phyloP scores from a whole-genome alignment of 2,888 invertebrate species.

The Amphimallon solstitiale region DNA sequence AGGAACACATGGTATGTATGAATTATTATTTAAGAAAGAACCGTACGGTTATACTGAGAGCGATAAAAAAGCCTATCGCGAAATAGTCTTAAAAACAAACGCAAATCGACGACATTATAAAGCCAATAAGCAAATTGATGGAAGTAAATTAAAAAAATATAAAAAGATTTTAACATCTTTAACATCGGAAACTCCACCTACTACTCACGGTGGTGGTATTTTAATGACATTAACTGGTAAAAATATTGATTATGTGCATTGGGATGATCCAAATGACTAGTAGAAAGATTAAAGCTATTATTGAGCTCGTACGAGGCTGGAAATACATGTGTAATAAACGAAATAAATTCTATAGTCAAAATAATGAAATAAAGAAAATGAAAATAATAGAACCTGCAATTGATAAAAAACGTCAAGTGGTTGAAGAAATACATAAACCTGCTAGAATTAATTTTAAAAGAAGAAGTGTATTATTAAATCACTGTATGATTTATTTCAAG shows the following conservation, averaged over 20 bases:
- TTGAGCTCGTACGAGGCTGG: slow-evolving; percentile 2
- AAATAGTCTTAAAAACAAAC: slow-evolving; percentile 36
- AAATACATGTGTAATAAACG: slow-evolving; percentile 9
- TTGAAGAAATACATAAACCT: slow-evolving; percentile 44
- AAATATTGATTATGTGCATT: slow-evolving; percentile 41
- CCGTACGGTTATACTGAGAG: slow-evolving; percentile 26
- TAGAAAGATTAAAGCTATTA: slow-evolving; percentile 18
- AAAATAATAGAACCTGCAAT: neutral
- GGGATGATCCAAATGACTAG: slow-evolving; percentile 43
- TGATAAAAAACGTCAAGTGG: neutral
- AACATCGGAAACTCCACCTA: too few relatives aligned
- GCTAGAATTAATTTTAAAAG: slow-evolving; percentile 54
- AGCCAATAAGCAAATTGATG: slow-evolving; percentile 33
- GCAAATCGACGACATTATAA: slow-evolving; percentile 33
- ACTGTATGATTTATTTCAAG: slow-evolving; percentile 59
- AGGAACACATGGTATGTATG: slow-evolving; percentile 42
- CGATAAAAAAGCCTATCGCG: slow-evolving; percentile 4
- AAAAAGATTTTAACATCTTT: slow-evolving; percentile 34
- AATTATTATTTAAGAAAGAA: slow-evolving; percentile 40
- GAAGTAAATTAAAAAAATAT: slow-evolving; percentile 36
- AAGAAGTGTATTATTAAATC: slow-evolving; percentile 51
- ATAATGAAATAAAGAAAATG: neutral
- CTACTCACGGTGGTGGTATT: neutral
- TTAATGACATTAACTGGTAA: slow-evolving; percentile 26
- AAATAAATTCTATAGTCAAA: slow-evolving; percentile 19